Percentiles rank a stretch among this genome's conserved stretches.
Conservation (phyloP, 2,888 invertebrate species). For the Allacma fusca region DNA sequence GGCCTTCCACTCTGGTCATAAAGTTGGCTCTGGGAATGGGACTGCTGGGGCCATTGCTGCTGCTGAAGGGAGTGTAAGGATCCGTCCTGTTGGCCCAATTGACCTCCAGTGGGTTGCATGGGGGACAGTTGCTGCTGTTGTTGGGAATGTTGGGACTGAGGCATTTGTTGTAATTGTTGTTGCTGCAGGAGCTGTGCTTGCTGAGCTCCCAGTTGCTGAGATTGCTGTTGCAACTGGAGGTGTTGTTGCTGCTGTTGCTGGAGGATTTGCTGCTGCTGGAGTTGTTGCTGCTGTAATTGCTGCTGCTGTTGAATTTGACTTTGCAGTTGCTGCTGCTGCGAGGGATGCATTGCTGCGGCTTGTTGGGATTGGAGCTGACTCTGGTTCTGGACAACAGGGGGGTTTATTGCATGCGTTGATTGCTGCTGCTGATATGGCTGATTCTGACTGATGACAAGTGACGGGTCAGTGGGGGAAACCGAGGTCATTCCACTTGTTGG, state of each 20-base stretch:
- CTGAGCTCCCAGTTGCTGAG: constrained; percentile 39
- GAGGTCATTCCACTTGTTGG: constrained; percentile 40
- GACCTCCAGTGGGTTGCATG: constrained; percentile 36
- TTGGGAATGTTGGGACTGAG: constrained; percentile 23
- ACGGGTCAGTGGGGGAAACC: constrained; percentile 22
- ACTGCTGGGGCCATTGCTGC: constrained; percentile 47
- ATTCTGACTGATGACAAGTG: constrained; percentile 25
- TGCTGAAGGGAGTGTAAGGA: constrained; percentile 32
- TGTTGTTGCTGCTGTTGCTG: constrained; percentile 47
- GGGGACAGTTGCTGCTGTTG: constrained; percentile 42
- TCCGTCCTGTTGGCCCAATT: constrained; percentile 30
- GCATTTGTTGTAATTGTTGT: constrained; percentile 48
- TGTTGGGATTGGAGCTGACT: constrained; percentile 32
- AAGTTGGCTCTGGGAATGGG: constrained; percentile 44
- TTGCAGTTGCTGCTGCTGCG: constrained; percentile 35
- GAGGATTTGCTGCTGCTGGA: constrained; percentile 37
- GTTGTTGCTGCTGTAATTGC: constrained; percentile 41
- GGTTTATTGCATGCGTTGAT: constrained; percentile 28
- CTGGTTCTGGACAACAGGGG: constrained; percentile 16
- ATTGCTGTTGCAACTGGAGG: constrained; percentile 19
- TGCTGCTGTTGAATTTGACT: constrained; percentile 40
- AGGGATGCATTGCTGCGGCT: background rate
- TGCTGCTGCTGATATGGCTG: constrained; percentile 45
- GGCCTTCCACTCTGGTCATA: constrained; percentile 44
- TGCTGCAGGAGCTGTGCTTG: too few species aligned